These are phyloP conservation scores for Balanococcus diminutus DNA, from an alignment of 2,888 invertebrate species.

Conservation along the genomic window DNA sequence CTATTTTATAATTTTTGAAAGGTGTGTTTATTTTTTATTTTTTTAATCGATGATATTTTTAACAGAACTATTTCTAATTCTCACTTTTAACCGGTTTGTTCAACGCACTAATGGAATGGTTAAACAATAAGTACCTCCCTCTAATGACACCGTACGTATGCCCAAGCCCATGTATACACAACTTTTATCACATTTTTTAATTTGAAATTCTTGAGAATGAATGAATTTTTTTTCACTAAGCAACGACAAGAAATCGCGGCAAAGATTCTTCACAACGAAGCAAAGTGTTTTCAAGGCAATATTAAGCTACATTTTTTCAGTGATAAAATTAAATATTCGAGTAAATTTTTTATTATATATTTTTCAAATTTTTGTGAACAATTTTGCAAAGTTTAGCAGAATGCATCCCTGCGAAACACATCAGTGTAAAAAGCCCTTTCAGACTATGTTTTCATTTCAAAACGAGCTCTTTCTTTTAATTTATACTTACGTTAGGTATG, in stretches of 20 bases:
- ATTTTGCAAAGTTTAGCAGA: not conserved
- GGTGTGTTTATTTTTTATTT: not conserved
- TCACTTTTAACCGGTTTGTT: not conserved
- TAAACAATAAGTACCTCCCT: not conserved
- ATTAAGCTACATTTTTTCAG: no score
- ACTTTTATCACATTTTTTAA: not conserved
- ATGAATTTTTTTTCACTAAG: not conserved
- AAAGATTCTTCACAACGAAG: not conserved
- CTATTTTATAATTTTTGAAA: not conserved
- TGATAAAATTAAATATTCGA: no score
- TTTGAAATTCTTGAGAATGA: not conserved
- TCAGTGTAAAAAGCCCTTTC: not conserved
- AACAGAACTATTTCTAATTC: not conserved
- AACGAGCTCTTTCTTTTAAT: not conserved
- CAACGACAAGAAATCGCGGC: not conserved
- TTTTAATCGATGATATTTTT: not conserved
- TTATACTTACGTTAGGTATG: not conserved
- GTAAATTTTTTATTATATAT: not conserved
- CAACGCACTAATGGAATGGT: not conserved
- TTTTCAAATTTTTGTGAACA: not conserved
- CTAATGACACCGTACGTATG: not conserved
- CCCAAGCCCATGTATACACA: not conserved
- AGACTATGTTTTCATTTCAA: conserved; percentile 16
- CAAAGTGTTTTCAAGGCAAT: no score
- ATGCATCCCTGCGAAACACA: not conserved